Conservation (phyloP, 2,888 invertebrate species). For the Rhaphigaster nebulosa region DNA sequence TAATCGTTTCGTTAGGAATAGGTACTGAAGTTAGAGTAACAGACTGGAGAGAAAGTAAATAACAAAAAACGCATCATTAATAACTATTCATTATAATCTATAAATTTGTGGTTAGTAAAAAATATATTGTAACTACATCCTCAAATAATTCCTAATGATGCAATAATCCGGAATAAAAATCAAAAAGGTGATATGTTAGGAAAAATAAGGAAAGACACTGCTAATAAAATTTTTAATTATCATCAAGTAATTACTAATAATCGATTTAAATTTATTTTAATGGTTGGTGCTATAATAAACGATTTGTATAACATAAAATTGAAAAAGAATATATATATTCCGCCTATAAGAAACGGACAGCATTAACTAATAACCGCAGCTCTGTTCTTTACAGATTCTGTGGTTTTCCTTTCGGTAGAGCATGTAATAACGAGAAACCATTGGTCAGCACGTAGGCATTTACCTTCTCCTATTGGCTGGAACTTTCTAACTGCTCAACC, state of each 20-base stretch:
- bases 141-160: too few species aligned
- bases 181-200: not conserved
- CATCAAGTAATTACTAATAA: not conserved
- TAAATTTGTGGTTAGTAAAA: too few species aligned
- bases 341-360: not conserved
- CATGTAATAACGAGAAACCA: slow-evolving; percentile 46
- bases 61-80: too few species aligned
- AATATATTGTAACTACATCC: too few species aligned
- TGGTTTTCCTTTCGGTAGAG: slow-evolving; percentile 49
- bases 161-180: too few species aligned
- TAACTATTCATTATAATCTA: too few species aligned
- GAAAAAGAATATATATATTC: not conserved
- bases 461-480: slow-evolving; percentile 25
- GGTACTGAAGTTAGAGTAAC: too few species aligned
- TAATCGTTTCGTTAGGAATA: too few species aligned
- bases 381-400: slow-evolving; percentile 36
- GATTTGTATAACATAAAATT: not conserved
- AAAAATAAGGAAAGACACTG: not conserved
- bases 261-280: not conserved
- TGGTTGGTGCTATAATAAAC: not conserved
- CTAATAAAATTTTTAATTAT: not conserved
- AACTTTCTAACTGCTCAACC: slow-evolving; percentile 42
- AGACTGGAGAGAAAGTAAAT: too few species aligned
- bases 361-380: slow-evolving; percentile 35
- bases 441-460: not conserved